phyloP scores from a whole-genome alignment of 2,113 vertebrate genomes.

The Dryoscopus gambensis region DNA sequence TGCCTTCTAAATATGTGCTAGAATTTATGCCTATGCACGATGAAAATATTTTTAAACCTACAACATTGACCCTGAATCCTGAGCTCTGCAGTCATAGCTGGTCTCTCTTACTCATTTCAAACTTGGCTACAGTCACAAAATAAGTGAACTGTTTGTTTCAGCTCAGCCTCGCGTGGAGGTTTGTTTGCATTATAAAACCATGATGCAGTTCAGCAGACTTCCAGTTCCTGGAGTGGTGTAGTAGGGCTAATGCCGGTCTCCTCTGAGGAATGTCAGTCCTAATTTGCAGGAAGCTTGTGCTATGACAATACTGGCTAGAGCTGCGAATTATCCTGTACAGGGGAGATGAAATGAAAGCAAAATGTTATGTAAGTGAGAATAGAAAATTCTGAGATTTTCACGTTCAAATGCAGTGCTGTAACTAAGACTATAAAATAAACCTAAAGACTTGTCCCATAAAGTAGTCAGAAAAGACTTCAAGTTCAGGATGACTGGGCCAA shows the following conservation, averaged over 20 bases:
- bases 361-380: neutral
- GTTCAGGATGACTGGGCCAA: neutral
- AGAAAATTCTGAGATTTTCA: neutral
- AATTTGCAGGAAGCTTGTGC: neutral
- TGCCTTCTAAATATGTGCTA: neutral
- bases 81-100: neutral
- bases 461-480: neutral
- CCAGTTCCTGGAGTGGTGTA: neutral
- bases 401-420: rapidly evolving
- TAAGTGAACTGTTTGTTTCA: conserved; percentile 54
- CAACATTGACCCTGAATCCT: neutral
- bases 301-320: neutral
- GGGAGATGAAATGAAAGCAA: neutral
- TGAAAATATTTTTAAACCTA: conserved; percentile 7
- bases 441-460: neutral
- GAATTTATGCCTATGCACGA: neutral
- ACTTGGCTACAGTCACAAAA: conserved; percentile 31
- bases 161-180: neutral
- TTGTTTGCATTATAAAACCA: conserved; percentile 39
- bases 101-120: neutral
- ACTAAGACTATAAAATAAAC: neutral
- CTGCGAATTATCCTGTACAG: neutral
- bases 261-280: neutral
- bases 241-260: neutral
- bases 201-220: neutral